Percentiles rank a stretch among this genome's conserved stretches.
These are phyloP conservation scores for Sparidentex hasta DNA, from an alignment of 2,797 vertebrate species.

Conservation along the genomic window DNA sequence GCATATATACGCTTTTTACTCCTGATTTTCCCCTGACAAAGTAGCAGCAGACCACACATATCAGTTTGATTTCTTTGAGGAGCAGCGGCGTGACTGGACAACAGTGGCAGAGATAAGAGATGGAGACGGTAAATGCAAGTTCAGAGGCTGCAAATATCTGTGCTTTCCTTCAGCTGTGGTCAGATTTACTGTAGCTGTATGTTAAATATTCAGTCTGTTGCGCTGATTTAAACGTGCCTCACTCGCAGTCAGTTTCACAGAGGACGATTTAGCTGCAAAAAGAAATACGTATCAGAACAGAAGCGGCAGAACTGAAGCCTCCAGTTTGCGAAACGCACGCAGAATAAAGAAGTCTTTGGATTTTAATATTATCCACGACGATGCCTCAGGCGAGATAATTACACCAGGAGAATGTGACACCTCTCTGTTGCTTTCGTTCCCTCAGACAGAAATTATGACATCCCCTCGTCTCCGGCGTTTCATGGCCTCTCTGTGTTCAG, in stretches of 20 bases:
- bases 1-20: slow-evolving; percentile 7
- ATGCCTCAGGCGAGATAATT: slow-evolving; percentile 15
- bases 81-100: not conserved
- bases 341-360: not conserved
- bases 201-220: slow-evolving; percentile 15
- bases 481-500: slow-evolving; percentile 30
- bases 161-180: not conserved
- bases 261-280: not conserved
- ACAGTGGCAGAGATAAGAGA: not conserved
- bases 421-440: slow-evolving; percentile 14
- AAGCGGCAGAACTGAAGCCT: too few species aligned
- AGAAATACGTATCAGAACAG: not conserved
- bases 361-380: not conserved
- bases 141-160: not conserved
- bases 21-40: slow-evolving; percentile 2
- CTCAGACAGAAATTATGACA: slow-evolving; percentile 18
- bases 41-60: not conserved
- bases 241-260: not conserved
- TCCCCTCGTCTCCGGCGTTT: slow-evolving; percentile 25
- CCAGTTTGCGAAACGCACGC: not conserved
- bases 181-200: slow-evolving; percentile 7
- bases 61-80: slow-evolving; percentile 6
- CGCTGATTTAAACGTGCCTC: slow-evolving; percentile 3
- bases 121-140: too few species aligned
- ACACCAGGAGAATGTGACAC: not conserved